Conservation (phyloP, 2,113 vertebrate genomes). For the Nansenia antarctica region DNA sequence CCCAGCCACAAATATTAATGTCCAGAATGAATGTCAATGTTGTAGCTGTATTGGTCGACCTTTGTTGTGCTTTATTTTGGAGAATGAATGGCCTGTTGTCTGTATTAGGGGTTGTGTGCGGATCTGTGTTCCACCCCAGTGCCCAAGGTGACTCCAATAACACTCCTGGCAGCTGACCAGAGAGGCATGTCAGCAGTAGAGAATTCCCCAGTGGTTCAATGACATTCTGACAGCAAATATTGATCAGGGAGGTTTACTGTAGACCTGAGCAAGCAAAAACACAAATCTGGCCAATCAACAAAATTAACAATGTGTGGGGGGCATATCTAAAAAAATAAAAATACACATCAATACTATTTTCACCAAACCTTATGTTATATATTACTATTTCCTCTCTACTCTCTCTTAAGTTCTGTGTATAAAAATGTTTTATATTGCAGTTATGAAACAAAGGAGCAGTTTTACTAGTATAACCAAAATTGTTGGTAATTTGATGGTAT, state of each 20-base stretch:
- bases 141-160: constrained; percentile 66
- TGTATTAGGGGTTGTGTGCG: constrained; percentile 33
- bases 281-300: constrained; percentile 33
- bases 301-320: constrained; percentile 19
- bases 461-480: no score
- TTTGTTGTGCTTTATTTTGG: constrained; percentile 33
- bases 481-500: no score
- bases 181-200: constrained; percentile 35
- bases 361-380: not conserved
- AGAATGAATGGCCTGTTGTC: constrained; percentile 24
- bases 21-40: not conserved
- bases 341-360: not conserved
- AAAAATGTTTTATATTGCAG: no score
- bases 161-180: constrained; percentile 38
- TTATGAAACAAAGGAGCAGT: no score
- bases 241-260: constrained; percentile 60
- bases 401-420: not conserved
- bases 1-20: not conserved
- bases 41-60: not conserved
- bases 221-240: constrained; percentile 58
- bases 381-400: not conserved
- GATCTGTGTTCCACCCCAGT: constrained; percentile 17
- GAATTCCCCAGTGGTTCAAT: constrained; percentile 38
- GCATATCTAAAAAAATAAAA: not conserved
- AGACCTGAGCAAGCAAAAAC: constrained; percentile 51